Base-by-base conservation (phyloP, 2,888 invertebrate genomes). In the Hypomecis atomaria region DNA sequence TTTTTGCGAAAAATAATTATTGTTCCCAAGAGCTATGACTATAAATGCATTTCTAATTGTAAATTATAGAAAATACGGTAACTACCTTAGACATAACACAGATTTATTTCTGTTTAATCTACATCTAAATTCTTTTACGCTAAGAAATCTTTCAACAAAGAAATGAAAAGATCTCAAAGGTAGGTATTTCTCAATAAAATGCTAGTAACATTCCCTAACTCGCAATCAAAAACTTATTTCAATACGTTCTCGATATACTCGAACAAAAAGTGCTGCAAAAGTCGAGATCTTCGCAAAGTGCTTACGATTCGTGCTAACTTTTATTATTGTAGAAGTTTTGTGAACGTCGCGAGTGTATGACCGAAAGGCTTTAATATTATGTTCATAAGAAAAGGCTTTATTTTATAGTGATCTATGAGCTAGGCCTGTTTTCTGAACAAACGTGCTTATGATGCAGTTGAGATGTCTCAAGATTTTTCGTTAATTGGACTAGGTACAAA, bases 341-440 rank as follows among this genome's bases (percentile, higher is more conserved):
- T 48, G 55, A 60, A 60, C 60, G 65, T 62, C 67, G 49, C 56
- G 58, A 62, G 54, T 65, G 36, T 52, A 37, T 58, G 45, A 50
- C 13, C n/a, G 38, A 50, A 10, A 42, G 36, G 58, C 33, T 42
- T 43, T 23, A 23, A 23, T 23, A 23, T 47, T 43, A 48, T 9
- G 36, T 10, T 43, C 23, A 7, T 43, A 33, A 6, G 42, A 38
- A 53, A 33, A 40, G 40, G 44, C 38, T n/a, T 33, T 55, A 47
- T 70, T 62, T 71, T 61, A 72, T 71, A 63, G 67, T 70, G 67
- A 70, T 65, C 70, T 48, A 65, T 62, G 67, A 50, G 10, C 13
- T 4, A 10, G 8, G 6, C 4, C 7, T 33, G 23, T 23, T 23
- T 23, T 23, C 23, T 23, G 23, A 23, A 23, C 23, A 23, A 23